phyloP scores from a whole-genome alignment of 1,140 invertebrate species.

The Lasioglossum albipes region DNA sequence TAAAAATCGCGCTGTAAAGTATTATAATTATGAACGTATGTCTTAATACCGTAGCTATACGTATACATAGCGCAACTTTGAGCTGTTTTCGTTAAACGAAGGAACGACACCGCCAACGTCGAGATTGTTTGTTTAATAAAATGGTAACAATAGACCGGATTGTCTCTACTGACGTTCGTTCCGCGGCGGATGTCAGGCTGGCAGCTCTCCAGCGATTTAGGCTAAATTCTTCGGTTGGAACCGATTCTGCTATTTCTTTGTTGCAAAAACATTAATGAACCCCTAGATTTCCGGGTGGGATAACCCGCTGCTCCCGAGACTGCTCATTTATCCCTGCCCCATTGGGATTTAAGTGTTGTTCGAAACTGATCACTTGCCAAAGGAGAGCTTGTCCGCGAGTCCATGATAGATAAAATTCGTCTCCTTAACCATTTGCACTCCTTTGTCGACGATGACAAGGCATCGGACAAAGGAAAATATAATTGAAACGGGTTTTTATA shows the following conservation, averaged over 20 bases:
- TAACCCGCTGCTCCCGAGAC: not conserved
- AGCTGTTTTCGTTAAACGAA: not conserved
- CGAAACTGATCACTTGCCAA: not conserved
- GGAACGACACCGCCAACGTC: not conserved
- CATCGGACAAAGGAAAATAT: too few relatives aligned
- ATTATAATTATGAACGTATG: not conserved
- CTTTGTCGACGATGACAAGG: too few relatives aligned
- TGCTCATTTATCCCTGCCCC: not conserved
- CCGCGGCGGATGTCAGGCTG: slow-evolving; percentile 29
- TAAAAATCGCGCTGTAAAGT: not conserved
- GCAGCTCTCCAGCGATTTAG: slow-evolving; percentile 25
- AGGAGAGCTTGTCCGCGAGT: not conserved
- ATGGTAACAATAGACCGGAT: not conserved
- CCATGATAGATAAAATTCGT: not conserved
- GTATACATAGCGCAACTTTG: not conserved
- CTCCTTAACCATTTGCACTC: not conserved
- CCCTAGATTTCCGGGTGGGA: not conserved
- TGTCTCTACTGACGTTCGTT: not conserved
- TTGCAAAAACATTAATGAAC: slow-evolving; percentile 7
- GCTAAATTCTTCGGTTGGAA: slow-evolving; percentile 2
- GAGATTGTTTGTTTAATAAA: slow-evolving; percentile 24
- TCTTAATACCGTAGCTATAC: not conserved
- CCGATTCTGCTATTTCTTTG: not conserved
- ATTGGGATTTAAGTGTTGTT: not conserved
- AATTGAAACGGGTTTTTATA: too few relatives aligned